Base-by-base conservation (phyloP, 2,888 invertebrate genomes). In the Stenodera caucasica region DNA sequence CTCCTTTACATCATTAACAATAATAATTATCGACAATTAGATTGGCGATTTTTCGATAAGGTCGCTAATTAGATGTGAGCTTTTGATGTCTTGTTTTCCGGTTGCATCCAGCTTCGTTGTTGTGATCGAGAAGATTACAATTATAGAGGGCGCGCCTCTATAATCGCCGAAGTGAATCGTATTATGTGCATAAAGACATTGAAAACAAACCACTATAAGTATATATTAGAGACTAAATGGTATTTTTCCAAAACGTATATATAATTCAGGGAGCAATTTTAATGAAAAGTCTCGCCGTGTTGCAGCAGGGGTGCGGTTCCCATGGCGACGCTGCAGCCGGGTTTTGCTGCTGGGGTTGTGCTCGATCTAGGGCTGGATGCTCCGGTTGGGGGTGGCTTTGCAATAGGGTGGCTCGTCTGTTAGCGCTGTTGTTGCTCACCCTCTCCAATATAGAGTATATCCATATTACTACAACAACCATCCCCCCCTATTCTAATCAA, bases 241-340 rank as follows among this genome's bases (percentile, higher is more conserved):
- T 72, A 71, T 70, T 71, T 70, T 72, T 71, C 69, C 65, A 68
- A n/a, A n/a, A n/a, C 29, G 70, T 71, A 65, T 71, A 72, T 72
- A 75, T 72, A 75, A 73, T 74, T 74, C 73, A 75, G 71, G 73
- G 73, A 72, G 72, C 72, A 71, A 72, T 74, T 75, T n/a, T 76
- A 77, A 78, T 77, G 76, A 77, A 77, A 77, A 76, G 77, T 75
- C 76, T 75, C 74, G 75, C 72, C 75, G 73, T 72, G 72, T 71
- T 73, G 74, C 73, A 73, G 72, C 70, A 67, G 67, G 72, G 75
- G 74, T 73, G 70, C 71, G 74, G 79, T 78, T 78, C 75, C 78
- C 77, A 78, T 78, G 74, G 70, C 70, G 71, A 78, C 78, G 75
- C 72, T 78, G 78, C 78, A 78, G 77, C 75, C 74, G 69, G 72